phyloP scores from a whole-genome alignment of 2,888 invertebrate genomes.

The Ferdinandea cuprea region DNA sequence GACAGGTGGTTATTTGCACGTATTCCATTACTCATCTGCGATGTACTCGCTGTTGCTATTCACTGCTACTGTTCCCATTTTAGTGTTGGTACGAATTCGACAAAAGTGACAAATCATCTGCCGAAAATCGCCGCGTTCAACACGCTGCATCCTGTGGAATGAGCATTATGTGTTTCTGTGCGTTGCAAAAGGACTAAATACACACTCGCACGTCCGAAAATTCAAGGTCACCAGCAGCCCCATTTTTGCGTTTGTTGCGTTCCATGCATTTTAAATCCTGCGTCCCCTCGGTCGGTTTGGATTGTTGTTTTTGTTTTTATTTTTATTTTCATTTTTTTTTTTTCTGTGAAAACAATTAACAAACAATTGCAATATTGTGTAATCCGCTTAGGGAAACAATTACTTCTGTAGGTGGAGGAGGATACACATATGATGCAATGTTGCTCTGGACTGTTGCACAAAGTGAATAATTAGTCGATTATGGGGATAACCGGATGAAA shows the following conservation, averaged over 20 bases:
- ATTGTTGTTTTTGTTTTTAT: too few species aligned
- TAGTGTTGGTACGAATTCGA: slow-evolving; percentile 37
- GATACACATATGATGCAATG: slow-evolving; percentile 26
- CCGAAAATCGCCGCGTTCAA: slow-evolving; percentile 60
- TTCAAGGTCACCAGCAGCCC: slow-evolving; percentile 62
- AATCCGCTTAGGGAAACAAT: slow-evolving; percentile 54
- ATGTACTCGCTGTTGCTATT: too few species aligned
- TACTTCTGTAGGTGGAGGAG: neutral
- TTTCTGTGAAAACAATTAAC: slow-evolving; percentile 55
- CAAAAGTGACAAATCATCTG: slow-evolving; percentile 72
- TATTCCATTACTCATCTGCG: slow-evolving; percentile 73
- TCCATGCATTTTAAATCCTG: slow-evolving; percentile 45
- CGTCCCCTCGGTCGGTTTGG: slow-evolving; percentile 8
- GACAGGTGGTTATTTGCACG: slow-evolving; percentile 75
- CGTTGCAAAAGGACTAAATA: slow-evolving; percentile 21
- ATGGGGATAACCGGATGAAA: neutral
- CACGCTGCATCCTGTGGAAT: slow-evolving; percentile 58
- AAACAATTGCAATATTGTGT: slow-evolving; percentile 59
- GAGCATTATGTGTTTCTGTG: slow-evolving; percentile 8
- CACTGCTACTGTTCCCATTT: slow-evolving; percentile 41
- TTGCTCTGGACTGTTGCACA: slow-evolving; percentile 21
- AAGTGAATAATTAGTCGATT: slow-evolving; percentile 33
- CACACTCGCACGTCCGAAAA: neutral
- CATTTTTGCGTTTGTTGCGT: slow-evolving; percentile 33
- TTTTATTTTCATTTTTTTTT: too few species aligned